phyloP scores from a whole-genome alignment of 2,797 vertebrate genomes.

The Myripristis murdjan region DNA sequence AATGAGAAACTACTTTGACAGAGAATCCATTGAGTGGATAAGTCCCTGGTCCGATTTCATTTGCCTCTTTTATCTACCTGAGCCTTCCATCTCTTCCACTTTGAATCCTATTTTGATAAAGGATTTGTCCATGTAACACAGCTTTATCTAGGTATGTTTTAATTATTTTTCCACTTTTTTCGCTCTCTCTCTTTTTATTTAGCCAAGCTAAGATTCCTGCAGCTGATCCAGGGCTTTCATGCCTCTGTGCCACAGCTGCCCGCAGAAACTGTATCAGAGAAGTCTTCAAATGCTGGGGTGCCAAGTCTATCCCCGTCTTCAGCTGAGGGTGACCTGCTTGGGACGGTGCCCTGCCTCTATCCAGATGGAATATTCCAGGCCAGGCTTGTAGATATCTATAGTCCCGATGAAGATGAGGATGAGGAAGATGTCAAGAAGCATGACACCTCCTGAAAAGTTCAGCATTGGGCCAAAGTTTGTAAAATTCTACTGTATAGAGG shows the following conservation, averaged over 20 bases:
- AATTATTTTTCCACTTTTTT: constrained; percentile 8
- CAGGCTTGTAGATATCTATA: constrained; percentile 64
- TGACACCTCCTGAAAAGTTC: constrained; percentile 5
- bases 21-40: constrained; percentile 6
- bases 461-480: too few relatives aligned
- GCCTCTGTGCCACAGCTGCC: constrained; percentile 1
- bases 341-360: constrained; percentile 11
- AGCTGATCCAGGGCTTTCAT: constrained; percentile 55
- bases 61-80: neutral
- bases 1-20: neutral
- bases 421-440: constrained; percentile 33
- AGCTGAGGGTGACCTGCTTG: constrained; percentile 31
- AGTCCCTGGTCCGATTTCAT: neutral
- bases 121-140: neutral
- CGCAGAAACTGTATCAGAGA: constrained; percentile 11
- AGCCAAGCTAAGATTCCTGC: constrained; percentile 72
- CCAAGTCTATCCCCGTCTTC: neutral
- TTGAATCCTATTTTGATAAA: neutral
- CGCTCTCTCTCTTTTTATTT: constrained; percentile 14
- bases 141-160: neutral
- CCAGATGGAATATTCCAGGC: constrained; percentile 71
- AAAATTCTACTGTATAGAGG: neutral
- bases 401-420: constrained; percentile 69
- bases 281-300: neutral
- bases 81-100: neutral